These are phyloP conservation scores for Micropoecilia bifurca DNA, from an alignment of 2,797 vertebrate genomes.

Conservation along the genomic window DNA sequence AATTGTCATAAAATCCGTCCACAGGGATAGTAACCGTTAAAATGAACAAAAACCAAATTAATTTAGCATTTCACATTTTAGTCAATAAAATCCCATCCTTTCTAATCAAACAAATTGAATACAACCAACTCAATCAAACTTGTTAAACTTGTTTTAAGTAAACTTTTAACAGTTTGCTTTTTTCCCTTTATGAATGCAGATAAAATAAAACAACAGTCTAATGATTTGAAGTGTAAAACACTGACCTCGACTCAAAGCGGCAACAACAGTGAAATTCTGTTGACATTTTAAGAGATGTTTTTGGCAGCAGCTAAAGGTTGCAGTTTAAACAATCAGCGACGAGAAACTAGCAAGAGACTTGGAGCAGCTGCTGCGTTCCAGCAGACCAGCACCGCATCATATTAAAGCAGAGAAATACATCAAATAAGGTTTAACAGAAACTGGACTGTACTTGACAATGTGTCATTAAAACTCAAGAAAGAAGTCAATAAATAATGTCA, in stretches of 20 bases:
- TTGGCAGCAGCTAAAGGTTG: neutral
- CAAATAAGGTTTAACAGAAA: neutral
- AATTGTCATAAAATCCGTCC: neutral
- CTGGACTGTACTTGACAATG: neutral
- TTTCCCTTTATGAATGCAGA: neutral
- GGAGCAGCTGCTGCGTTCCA: neutral
- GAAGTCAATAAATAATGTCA: neutral
- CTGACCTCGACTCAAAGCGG: neutral
- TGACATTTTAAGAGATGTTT: neutral
- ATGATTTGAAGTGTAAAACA: neutral
- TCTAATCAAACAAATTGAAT: neutral
- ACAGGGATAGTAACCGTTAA: neutral
- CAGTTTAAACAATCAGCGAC: neutral
- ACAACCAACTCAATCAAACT: neutral
- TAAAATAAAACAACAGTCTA: neutral
- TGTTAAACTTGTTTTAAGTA: neutral
- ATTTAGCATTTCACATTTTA: neutral
- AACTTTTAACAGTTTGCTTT: neutral
- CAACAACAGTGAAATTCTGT: neutral
- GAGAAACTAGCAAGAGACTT: neutral
- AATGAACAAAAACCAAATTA: neutral
- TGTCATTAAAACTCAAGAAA: neutral
- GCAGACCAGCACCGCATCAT: neutral
- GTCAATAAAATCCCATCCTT: neutral
- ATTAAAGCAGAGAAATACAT: neutral